phyloP scores from a whole-genome alignment of 2,113 vertebrate species.

The Peromyscus californicus region DNA sequence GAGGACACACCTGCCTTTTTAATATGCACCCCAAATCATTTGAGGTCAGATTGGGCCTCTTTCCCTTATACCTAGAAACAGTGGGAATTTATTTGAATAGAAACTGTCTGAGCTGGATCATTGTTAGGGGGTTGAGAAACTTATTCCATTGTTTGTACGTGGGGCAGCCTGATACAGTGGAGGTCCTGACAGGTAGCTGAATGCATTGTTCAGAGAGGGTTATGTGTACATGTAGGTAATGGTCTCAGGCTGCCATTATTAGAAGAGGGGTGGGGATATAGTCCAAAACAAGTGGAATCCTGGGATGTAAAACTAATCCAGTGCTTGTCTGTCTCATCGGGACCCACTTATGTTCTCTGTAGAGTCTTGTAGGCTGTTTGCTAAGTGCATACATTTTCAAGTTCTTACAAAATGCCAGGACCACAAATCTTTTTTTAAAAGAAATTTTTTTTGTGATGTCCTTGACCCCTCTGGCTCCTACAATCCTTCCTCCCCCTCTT shows the following conservation, averaged over 20 bases:
- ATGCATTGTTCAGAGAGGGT: too few relatives aligned
- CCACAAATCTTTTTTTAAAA: conserved; percentile 74
- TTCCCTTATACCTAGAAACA: too few relatives aligned
- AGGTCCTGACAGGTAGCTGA: background rate
- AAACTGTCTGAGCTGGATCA: background rate
- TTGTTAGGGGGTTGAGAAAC: background rate
- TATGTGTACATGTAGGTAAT: background rate
- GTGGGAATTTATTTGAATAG: background rate
- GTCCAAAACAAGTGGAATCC: background rate
- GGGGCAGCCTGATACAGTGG: background rate
- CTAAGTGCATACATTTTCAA: conserved; percentile 77
- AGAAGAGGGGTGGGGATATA: background rate
- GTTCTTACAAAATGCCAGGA: conserved; percentile 73
- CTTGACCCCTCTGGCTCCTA: background rate
- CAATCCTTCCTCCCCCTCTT: background rate
- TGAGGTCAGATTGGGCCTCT: background rate
- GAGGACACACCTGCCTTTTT: background rate
- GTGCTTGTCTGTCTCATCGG: background rate
- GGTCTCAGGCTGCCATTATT: background rate
- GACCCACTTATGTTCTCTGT: conserved; percentile 72
- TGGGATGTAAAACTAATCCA: background rate
- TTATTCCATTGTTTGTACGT: background rate
- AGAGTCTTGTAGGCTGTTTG: conserved; percentile 52
- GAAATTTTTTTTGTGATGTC: background rate
- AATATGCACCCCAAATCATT: background rate